These are phyloP conservation scores for Siderastrea siderea DNA, from an alignment of 92 coral and sea anemone genomes.

Conservation along the genomic window DNA sequence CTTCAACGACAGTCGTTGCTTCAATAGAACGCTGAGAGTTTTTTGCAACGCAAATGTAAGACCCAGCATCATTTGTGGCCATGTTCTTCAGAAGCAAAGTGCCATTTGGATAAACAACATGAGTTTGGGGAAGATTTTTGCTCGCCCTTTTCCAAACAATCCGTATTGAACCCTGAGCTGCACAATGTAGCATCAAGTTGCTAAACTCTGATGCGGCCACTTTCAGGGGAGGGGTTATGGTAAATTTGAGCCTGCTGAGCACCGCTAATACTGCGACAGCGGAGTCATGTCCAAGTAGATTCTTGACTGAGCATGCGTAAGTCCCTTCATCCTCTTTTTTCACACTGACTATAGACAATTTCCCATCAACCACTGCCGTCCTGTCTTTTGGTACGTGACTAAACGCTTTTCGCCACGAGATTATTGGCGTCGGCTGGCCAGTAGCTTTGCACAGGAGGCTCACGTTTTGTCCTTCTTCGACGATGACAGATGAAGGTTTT, in stretches of 20 bases:
- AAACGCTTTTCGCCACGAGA: neutral
- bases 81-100: neutral
- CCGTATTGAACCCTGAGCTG: neutral
- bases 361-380: neutral
- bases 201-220: neutral
- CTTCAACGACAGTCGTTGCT: too few relatives aligned
- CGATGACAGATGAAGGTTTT: too few relatives aligned
- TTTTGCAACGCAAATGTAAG: conserved; percentile 1
- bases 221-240: neutral
- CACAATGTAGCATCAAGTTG: conserved; percentile 9
- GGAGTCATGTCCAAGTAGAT: neutral
- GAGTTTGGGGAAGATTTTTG: too few relatives aligned
- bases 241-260: too few relatives aligned
- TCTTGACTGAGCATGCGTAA: neutral
- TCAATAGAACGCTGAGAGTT: too few relatives aligned
- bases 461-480: neutral
- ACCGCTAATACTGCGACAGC: neutral
- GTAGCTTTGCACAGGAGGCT: neutral
- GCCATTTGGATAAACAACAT: too few relatives aligned
- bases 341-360: conserved; percentile 3
- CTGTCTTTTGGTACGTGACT: neutral
- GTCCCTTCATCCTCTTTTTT: neutral
- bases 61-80: neutral
- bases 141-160: too few relatives aligned
- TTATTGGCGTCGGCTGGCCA: neutral